Percentiles rank a stretch among this genome's conserved stretches.
These are phyloP conservation scores for Stomatorhinus ivindoensis DNA, from an alignment of 2,113 vertebrate genomes.

Conservation along the genomic window DNA sequence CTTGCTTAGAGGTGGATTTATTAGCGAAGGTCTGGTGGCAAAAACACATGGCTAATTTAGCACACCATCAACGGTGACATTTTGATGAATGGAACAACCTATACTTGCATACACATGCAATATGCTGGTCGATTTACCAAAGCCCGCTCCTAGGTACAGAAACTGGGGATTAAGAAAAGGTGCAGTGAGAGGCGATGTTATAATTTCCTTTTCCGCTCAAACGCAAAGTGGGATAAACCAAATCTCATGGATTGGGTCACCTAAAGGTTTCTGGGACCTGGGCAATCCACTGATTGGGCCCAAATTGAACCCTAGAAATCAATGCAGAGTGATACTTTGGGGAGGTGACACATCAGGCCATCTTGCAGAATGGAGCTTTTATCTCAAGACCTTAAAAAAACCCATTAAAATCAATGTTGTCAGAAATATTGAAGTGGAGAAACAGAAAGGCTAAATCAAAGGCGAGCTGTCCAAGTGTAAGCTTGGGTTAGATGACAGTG, in stretches of 20 bases:
- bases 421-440: background rate
- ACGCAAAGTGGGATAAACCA: background rate
- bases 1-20: constrained; percentile 52
- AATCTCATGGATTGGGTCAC: background rate
- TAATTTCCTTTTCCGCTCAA: background rate
- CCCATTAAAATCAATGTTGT: background rate
- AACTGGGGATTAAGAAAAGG: constrained; percentile 10
- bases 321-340: background rate
- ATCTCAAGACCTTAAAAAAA: background rate
- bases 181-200: background rate
- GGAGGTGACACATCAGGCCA: background rate
- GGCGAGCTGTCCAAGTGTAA: background rate
- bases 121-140: constrained; percentile 54
- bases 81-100: constrained; percentile 59
- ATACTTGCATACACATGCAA: constrained; percentile 54
- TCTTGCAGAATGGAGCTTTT: background rate
- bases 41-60: constrained; percentile 68
- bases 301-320: background rate
- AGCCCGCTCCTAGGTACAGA: constrained; percentile 27
- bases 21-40: constrained; percentile 51
- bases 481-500: background rate
- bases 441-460: background rate
- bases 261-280: background rate
- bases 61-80: constrained; percentile 61
- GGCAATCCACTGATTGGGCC: background rate